Evolutionary conservation across 1,140 invertebrate species (phyloP).

Genomic region (Apis mellifera): Amel_HAv3.1 CM009933.2:4399001-4399500

Average conservation of each 20-base stretch:
- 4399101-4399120: constrained; percentile 29
- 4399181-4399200: constrained; percentile 88
- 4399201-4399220: constrained; percentile 86
- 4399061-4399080: constrained; percentile 47
- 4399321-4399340: not conserved
- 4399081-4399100: constrained; percentile 45
- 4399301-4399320: not conserved
- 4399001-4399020: not conserved
- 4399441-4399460: no score
- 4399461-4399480: no score
- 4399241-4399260: not conserved
- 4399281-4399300: not conserved
- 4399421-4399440: no score
- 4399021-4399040: not conserved
- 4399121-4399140: constrained; percentile 83
- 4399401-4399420: not conserved
- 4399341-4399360: not conserved
- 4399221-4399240: not conserved
- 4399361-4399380: not conserved
- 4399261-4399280: not conserved
- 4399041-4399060: constrained; percentile 39
- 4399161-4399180: constrained; percentile 90
- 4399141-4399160: constrained; percentile 95
- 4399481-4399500: not conserved
- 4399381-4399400: not conserved